phyloP scores from a whole-genome alignment of 2,113 vertebrate genomes.

The Athene cunicularia region DNA sequence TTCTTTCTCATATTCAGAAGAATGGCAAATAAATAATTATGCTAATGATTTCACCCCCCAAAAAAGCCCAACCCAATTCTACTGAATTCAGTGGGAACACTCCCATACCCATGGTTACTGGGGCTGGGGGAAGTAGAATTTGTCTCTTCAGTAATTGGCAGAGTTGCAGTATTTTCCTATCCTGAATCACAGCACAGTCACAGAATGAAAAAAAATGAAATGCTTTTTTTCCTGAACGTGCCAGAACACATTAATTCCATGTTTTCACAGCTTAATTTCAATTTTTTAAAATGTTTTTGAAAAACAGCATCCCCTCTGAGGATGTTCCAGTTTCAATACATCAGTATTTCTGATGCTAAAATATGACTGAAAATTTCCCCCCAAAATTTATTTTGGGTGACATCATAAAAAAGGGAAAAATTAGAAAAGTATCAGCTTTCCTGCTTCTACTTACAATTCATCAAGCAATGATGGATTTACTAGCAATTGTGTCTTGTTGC shows the following conservation, averaged over 20 bases:
- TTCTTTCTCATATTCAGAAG: background rate
- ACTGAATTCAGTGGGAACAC: background rate
- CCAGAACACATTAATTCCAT: background rate
- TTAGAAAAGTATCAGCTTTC: background rate
- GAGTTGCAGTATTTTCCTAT: background rate
- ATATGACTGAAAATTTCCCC: background rate
- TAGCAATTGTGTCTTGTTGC: background rate
- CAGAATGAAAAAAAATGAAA: background rate
- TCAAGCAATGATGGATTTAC: background rate
- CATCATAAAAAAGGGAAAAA: background rate
- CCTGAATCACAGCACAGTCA: background rate
- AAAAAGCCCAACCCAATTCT: background rate
- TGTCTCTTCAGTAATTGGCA: background rate
- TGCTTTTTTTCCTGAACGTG: background rate
- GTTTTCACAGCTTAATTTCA: background rate
- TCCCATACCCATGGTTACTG: background rate
- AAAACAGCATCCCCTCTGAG: background rate
- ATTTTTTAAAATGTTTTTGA: background rate
- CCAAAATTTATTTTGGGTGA: background rate
- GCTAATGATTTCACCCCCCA: accelerated
- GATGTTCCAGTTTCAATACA: background rate
- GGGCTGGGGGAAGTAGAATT: background rate
- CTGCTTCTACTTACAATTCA: background rate
- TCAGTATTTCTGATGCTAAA: background rate
- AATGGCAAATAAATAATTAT: background rate